These are phyloP conservation scores for Drosophila kanekoi DNA, from an alignment of 2,888 invertebrate genomes.

Conservation along the genomic window DNA sequence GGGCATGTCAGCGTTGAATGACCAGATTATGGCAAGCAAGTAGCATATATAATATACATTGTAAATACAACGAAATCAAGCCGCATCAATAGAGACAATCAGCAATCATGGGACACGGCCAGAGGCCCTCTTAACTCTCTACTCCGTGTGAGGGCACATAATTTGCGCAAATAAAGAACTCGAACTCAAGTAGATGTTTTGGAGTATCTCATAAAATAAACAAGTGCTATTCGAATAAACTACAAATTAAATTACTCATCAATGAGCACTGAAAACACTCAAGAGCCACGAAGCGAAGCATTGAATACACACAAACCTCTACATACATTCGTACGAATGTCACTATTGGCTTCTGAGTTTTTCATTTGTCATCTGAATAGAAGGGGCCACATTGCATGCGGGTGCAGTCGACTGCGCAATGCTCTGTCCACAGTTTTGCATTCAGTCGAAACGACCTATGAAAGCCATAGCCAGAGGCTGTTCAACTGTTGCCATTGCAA, in stretches of 20 bases:
- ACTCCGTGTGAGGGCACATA: slow-evolving; percentile 35
- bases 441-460: too few relatives aligned
- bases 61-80: slow-evolving; percentile 18
- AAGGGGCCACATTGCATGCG: background rate
- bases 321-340: background rate
- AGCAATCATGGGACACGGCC: slow-evolving; percentile 9
- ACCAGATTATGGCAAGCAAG: background rate
- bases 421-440: background rate
- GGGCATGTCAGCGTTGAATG: slow-evolving; percentile 4
- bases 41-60: background rate
- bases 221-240: slow-evolving; percentile 81
- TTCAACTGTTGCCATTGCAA: too few relatives aligned
- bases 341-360: slow-evolving; percentile 28
- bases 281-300: slow-evolving; percentile 15
- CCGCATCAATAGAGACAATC: slow-evolving; percentile 24
- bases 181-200: slow-evolving; percentile 76
- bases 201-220: slow-evolving; percentile 80
- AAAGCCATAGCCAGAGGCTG: too few relatives aligned
- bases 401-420: background rate
- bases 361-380: slow-evolving; percentile 9
- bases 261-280: slow-evolving; percentile 43
- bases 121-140: slow-evolving; percentile 5
- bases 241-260: slow-evolving; percentile 81
- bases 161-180: slow-evolving; percentile 73
- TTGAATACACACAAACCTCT: background rate